A percentile compares a stretch with the other conserved stretches of the same genome.
phyloP scores from a whole-genome alignment of 2,888 invertebrate genomes.

The Phaonia tiefii region DNA sequence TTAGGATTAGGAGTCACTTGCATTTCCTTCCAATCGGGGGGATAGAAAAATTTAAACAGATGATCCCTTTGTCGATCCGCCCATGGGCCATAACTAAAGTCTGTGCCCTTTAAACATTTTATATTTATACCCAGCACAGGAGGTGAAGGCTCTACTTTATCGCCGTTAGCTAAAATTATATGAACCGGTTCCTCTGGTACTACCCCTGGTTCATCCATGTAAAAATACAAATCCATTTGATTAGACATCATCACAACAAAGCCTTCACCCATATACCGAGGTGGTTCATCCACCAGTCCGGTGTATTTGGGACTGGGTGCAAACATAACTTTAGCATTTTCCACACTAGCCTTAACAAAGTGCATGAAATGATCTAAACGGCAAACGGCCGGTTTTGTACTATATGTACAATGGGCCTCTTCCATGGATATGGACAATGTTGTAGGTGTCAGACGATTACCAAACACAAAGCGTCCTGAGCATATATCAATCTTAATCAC shows the following conservation, averaged over 20 bases:
- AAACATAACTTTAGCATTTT: slow-evolving; percentile 96
- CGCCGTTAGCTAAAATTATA: slow-evolving; percentile 94
- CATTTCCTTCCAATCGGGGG: slow-evolving; percentile 90
- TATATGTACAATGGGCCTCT: slow-evolving; percentile 96
- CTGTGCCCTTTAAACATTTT: slow-evolving; percentile 94
- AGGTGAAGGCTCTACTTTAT: slow-evolving; percentile 94
- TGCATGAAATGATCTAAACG: slow-evolving; percentile 97
- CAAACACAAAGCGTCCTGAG: slow-evolving; percentile 95
- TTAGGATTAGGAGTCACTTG: slow-evolving; percentile 90
- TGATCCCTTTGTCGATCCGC: slow-evolving; percentile 98
- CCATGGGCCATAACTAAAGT: slow-evolving; percentile 99
- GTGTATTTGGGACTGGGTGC: slow-evolving; percentile 98
- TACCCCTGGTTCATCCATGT: slow-evolving; percentile 96
- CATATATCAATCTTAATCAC: slow-evolving; percentile 97
- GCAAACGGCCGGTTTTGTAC: slow-evolving; percentile 96
- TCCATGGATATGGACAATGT: slow-evolving; percentile 95
- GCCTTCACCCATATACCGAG: slow-evolving; percentile 98
- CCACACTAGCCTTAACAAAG: slow-evolving; percentile 95
- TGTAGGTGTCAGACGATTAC: slow-evolving; percentile 96
- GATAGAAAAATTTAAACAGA: slow-evolving; percentile 97
- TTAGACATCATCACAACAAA: slow-evolving; percentile 98
- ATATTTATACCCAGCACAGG: slow-evolving; percentile 98
- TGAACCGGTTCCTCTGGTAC: slow-evolving; percentile 96
- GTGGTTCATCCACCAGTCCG: slow-evolving; percentile 96
- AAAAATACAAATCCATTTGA: slow-evolving; percentile 96